A percentile compares a stretch with the other conserved stretches of the same genome.
Evolutionary conservation across 2,888 invertebrate genomes (phyloP).

Genomic region (Perizoma flavofasciatum): DNA sequence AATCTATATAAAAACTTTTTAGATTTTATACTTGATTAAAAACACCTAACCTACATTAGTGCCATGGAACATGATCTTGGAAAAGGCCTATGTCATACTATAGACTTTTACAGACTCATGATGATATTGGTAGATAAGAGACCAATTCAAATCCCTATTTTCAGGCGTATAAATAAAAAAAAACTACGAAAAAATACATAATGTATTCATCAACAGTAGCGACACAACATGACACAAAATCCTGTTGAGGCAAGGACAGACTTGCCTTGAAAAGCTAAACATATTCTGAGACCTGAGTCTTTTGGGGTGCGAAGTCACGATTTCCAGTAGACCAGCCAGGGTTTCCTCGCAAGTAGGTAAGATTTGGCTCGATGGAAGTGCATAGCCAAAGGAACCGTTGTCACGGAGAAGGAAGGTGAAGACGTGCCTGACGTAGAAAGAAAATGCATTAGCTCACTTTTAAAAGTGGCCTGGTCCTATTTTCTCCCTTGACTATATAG

Average conservation of each 20-base stretch:
- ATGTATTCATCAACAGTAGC: not conserved
- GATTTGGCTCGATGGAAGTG: slow-evolving; percentile 87
- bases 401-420: slow-evolving; percentile 82
- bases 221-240: not conserved
- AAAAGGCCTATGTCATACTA: too few species aligned
- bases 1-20: too few species aligned
- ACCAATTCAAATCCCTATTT: too few species aligned
- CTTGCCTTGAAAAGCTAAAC: slow-evolving; percentile 28
- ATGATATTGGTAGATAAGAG: too few species aligned
- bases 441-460: too few species aligned
- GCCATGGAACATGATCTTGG: too few species aligned
- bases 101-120: too few species aligned
- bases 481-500: too few species aligned
- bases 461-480: too few species aligned
- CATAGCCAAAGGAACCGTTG: slow-evolving; percentile 86
- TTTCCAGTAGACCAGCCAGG: slow-evolving; percentile 76
- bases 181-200: not conserved
- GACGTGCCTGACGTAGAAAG: slow-evolving; percentile 53
- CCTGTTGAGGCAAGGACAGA: not conserved
- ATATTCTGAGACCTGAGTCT: slow-evolving; percentile 42
- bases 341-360: slow-evolving; percentile 84
- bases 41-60: too few species aligned
- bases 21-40: too few species aligned
- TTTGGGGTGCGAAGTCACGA: slow-evolving; percentile 64
- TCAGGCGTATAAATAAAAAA: not conserved